A percentile compares a stretch with the other conserved stretches of the same genome.
Conservation (phyloP, 2,888 invertebrate genomes). For the Tachina lurida region DNA sequence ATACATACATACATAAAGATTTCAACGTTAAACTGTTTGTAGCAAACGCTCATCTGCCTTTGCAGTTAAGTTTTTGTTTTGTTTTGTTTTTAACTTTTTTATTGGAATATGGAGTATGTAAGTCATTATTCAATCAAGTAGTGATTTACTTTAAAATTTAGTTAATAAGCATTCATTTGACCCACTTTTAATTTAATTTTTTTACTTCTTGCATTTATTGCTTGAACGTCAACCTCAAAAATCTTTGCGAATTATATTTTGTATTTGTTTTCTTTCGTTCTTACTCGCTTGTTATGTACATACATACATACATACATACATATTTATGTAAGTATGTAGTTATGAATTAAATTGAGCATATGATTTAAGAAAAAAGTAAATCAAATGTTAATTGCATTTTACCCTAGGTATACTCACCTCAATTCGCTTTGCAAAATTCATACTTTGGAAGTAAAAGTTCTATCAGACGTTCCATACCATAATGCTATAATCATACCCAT, state of each 20-base stretch:
- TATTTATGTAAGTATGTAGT: not conserved
- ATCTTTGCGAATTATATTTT: not conserved
- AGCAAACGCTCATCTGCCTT: no score
- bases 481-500: no score
- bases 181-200: conserved; percentile 56
- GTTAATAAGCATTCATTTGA: conserved; percentile 60
- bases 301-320: not conserved
- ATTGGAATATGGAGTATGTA: not conserved
- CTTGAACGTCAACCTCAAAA: conserved; percentile 33
- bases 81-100: conserved; percentile 6
- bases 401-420: not conserved
- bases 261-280: not conserved
- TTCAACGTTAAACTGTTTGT: not conserved
- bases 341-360: conserved; percentile 44
- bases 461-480: no score
- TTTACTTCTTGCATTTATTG: conserved; percentile 31
- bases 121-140: conserved; percentile 46
- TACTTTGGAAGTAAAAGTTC: no score
- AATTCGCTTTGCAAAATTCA: no score
- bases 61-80: not conserved
- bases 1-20: not conserved
- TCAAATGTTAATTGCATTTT: conserved; percentile 26
- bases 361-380: conserved; percentile 13
- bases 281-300: not conserved
- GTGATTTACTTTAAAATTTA: conserved; percentile 20